These are phyloP conservation scores for Zootermopsis nevadensis DNA, from an alignment of 2,888 invertebrate genomes.

Conservation along the genomic window DNA sequence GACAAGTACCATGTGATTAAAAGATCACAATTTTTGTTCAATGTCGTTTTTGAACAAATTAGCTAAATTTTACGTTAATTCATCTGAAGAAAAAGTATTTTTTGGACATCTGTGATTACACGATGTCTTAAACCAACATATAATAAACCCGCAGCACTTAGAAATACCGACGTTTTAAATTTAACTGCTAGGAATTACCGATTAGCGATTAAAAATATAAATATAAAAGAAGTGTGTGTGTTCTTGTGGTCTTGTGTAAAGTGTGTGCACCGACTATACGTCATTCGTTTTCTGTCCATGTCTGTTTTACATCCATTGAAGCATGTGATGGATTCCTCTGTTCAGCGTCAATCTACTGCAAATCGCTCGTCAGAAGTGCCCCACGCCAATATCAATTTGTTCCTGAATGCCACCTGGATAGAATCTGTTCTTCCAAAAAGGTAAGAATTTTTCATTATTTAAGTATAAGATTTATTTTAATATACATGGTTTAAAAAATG, in stretches of 20 bases:
- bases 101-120: too few species aligned
- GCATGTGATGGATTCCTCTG: constrained; percentile 11
- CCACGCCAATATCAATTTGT: neutral
- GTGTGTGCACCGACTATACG: neutral
- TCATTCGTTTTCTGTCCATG: neutral
- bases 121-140: too few species aligned
- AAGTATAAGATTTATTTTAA: neutral
- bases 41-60: too few species aligned
- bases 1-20: too few species aligned
- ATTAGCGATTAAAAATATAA: neutral
- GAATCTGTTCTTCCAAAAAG: neutral
- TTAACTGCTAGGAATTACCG: too few species aligned
- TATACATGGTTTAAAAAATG: neutral
- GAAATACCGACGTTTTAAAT: too few species aligned
- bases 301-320: neutral
- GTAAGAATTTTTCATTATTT: neutral
- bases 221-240: neutral
- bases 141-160: too few species aligned
- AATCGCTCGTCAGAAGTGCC: neutral
- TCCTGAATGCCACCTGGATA: constrained; percentile 21
- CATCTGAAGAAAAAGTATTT: too few species aligned
- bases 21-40: too few species aligned
- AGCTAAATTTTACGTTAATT: too few species aligned
- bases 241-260: neutral
- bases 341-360: neutral